Conservation (phyloP, 2,888 invertebrate species). For the Celastrina argiolus region DNA sequence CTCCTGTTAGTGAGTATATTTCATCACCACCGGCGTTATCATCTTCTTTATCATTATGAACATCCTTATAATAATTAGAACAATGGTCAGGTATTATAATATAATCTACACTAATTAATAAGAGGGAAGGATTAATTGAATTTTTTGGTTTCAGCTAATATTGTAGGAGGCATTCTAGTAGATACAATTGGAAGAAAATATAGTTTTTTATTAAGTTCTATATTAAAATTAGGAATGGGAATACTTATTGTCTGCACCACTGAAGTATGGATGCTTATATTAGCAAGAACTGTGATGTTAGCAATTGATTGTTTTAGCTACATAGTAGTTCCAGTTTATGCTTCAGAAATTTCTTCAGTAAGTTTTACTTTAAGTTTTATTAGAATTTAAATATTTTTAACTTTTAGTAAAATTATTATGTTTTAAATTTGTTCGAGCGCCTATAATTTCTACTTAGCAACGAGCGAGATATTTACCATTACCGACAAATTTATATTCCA, state of each 20-base stretch:
- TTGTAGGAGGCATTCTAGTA: neutral
- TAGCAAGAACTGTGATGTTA: neutral
- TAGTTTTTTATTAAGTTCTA: neutral
- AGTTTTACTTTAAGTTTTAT: neutral
- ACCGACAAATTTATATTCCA: too few species aligned
- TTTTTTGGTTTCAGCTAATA: slow-evolving; percentile 13
- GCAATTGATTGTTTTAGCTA: slow-evolving; percentile 11
- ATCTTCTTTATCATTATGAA: neutral
- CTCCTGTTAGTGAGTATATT: slow-evolving; percentile 32
- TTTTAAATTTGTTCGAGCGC: too few species aligned
- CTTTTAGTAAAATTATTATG: too few species aligned
- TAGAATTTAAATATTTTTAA: too few species aligned
- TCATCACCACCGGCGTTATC: neutral
- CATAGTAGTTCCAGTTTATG: slow-evolving; percentile 8
- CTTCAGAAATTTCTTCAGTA: slow-evolving; percentile 19
- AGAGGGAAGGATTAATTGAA: too few species aligned
- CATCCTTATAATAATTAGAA: too few species aligned
- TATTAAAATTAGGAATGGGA: slow-evolving; percentile 2
- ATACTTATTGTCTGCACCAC: neutral
- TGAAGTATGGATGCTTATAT: slow-evolving; percentile 19
- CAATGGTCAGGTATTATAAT: too few species aligned
- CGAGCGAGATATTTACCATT: too few species aligned
- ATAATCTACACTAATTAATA: too few species aligned
- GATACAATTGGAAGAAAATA: slow-evolving; percentile 13
- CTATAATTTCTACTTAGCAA: too few species aligned